A percentile compares a stretch with the other conserved stretches of the same genome.
phyloP scores from a whole-genome alignment of 2,888 invertebrate species.

The Mesochorus sp. region DNA sequence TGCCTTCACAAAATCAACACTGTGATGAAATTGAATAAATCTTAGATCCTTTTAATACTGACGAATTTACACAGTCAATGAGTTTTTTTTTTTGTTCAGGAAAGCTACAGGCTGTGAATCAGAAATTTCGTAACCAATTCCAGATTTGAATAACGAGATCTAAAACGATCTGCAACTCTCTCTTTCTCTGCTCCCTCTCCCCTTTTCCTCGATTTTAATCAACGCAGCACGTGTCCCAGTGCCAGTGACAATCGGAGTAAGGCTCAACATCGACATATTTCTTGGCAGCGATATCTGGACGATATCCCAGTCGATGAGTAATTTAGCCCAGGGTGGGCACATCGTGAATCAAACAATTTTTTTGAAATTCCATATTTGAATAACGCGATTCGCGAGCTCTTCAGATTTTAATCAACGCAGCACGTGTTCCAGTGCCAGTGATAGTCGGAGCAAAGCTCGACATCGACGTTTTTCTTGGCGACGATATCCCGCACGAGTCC shows the following conservation, averaged over 20 bases:
- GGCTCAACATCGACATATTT: slow-evolving; percentile 20
- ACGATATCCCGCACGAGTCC: slow-evolving; percentile 74
- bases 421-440: slow-evolving; percentile 81
- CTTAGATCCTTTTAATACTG: slow-evolving; percentile 69
- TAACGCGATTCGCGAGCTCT: no score
- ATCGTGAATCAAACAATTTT: no score
- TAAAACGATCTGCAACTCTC: no score
- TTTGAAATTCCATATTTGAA: neutral
- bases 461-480: slow-evolving; percentile 77
- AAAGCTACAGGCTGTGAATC: no score
- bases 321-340: no score
- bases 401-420: neutral
- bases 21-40: neutral
- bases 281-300: no score
- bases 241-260: neutral
- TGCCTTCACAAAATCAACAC: neutral
- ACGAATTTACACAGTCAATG: slow-evolving; percentile 66
- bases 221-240: neutral
- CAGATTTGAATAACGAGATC: neutral
- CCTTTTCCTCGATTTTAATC: no score
- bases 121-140: no score
- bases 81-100: neutral
- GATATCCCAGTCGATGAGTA: no score
- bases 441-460: slow-evolving; percentile 79
- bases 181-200: no score